Percentiles rank a stretch among this genome's conserved stretches.
Conservation (phyloP, 1,140 invertebrate species). For the Nasonia longicornis region DNA sequence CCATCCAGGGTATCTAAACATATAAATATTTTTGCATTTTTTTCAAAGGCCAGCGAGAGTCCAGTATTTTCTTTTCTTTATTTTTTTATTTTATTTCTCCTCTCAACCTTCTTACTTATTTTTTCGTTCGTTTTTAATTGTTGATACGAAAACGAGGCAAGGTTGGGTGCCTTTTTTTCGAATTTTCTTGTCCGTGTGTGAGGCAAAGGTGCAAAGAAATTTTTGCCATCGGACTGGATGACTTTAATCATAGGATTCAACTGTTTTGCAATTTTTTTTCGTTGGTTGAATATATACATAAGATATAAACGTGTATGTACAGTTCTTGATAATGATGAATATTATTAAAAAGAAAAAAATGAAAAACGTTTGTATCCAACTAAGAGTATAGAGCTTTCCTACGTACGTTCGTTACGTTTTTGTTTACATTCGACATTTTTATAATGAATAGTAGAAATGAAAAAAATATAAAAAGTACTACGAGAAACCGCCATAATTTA, state of each 20-base stretch:
- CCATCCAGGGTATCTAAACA: conserved; percentile 37
- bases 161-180: conserved; percentile 18
- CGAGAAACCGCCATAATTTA: conserved; percentile 44
- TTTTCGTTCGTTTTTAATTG: conserved; percentile 35
- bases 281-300: conserved; percentile 45
- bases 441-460: conserved; percentile 46
- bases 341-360: conserved; percentile 33
- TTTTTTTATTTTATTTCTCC: conserved; percentile 38
- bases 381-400: conserved; percentile 46
- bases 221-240: conserved; percentile 30
- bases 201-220: conserved; percentile 28
- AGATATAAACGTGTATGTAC: conserved; percentile 43
- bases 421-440: conserved; percentile 48
- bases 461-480: conserved; percentile 37
- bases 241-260: conserved; percentile 45
- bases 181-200: conserved; percentile 23
- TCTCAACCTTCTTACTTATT: conserved; percentile 23
- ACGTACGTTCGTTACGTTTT: conserved; percentile 48
- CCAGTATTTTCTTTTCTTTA: conserved; percentile 46
- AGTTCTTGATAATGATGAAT: conserved; percentile 43
- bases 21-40: conserved; percentile 39
- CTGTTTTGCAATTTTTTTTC: conserved; percentile 44
- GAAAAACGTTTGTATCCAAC: conserved; percentile 42
- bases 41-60: conserved; percentile 34
- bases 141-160: conserved; percentile 31